A percentile compares a stretch with the other conserved stretches of the same genome.
These are phyloP conservation scores for Drosophila lacteicornis DNA, from an alignment of 1,140 invertebrate species.

Conservation along the genomic window DNA sequence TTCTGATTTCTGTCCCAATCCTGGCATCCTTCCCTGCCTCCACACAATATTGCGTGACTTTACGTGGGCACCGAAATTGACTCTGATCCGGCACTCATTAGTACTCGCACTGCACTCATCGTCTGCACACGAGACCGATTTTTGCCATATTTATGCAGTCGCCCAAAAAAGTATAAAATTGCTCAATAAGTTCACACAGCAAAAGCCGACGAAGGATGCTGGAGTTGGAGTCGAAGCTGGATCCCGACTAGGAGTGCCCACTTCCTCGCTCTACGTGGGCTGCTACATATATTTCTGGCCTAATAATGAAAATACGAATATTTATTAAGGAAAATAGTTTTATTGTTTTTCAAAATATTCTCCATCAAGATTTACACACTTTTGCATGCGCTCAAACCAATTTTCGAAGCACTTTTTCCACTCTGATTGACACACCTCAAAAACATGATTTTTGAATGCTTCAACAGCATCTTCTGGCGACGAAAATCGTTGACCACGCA, in stretches of 20 bases:
- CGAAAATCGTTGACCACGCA: too few species aligned
- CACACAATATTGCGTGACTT: constrained; percentile 69
- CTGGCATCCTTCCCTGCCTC: constrained; percentile 33
- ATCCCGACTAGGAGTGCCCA: constrained; percentile 67
- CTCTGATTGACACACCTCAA: too few species aligned
- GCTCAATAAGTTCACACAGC: constrained; percentile 61
- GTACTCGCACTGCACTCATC: constrained; percentile 68
- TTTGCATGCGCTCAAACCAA: too few species aligned
- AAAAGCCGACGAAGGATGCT: constrained; percentile 22
- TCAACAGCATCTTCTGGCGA: too few species aligned
- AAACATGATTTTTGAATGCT: too few species aligned
- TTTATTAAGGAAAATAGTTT: too few species aligned
- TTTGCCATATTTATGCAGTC: constrained; percentile 27
- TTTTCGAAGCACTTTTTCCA: too few species aligned
- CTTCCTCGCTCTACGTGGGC: constrained; percentile 1
- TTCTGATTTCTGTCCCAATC: constrained; percentile 27
- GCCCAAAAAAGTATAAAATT: constrained; percentile 48
- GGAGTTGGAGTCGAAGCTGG: constrained; percentile 44
- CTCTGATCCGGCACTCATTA: constrained; percentile 75
- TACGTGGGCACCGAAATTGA: constrained; percentile 64
- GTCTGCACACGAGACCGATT: constrained; percentile 20
- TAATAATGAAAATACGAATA: too few species aligned
- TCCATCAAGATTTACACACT: too few species aligned
- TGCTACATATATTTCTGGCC: too few species aligned
- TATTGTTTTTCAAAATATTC: too few species aligned